A percentile compares a stretch with the other conserved stretches of the same genome.
phyloP scores from a whole-genome alignment of 1,140 invertebrate genomes.

The Pseudomyrmex gracilis region DNA sequence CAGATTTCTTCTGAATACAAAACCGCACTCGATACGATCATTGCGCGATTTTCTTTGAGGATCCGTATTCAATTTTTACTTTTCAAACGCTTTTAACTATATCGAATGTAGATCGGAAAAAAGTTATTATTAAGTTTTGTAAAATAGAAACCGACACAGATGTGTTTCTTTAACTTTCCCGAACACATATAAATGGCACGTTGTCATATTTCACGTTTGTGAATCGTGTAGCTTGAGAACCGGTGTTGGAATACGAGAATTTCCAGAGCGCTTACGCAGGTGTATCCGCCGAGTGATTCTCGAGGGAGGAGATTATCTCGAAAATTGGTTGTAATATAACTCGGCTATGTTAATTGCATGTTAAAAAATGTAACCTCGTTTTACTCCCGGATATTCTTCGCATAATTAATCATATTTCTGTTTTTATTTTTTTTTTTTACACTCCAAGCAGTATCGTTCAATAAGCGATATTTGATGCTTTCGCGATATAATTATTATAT shows the following conservation, averaged over 20 bases:
- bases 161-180: constrained; percentile 32
- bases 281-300: constrained; percentile 51
- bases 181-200: constrained; percentile 42
- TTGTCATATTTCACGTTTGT: constrained; percentile 44
- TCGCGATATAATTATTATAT: too few relatives aligned
- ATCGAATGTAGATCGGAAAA: not conserved
- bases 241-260: constrained; percentile 48
- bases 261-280: constrained; percentile 40
- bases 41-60: not conserved
- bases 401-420: constrained; percentile 17
- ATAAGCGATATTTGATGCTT: too few relatives aligned
- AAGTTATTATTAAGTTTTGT: constrained; percentile 4
- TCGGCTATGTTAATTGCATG: constrained; percentile 50
- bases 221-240: constrained; percentile 40
- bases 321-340: constrained; percentile 59
- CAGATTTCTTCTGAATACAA: not conserved
- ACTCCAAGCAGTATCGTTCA: too few relatives aligned
- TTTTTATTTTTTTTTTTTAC: too few relatives aligned
- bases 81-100: not conserved
- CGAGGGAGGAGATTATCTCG: constrained; percentile 53
- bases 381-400: not conserved
- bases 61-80: constrained; percentile 16
- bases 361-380: constrained; percentile 41
- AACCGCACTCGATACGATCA: not conserved
- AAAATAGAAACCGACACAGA: constrained; percentile 14